Percentiles rank a stretch among this genome's conserved stretches.
These are phyloP conservation scores for Marmota flaviventris DNA, from an alignment of 2,113 vertebrate species.

Conservation along the genomic window DNA sequence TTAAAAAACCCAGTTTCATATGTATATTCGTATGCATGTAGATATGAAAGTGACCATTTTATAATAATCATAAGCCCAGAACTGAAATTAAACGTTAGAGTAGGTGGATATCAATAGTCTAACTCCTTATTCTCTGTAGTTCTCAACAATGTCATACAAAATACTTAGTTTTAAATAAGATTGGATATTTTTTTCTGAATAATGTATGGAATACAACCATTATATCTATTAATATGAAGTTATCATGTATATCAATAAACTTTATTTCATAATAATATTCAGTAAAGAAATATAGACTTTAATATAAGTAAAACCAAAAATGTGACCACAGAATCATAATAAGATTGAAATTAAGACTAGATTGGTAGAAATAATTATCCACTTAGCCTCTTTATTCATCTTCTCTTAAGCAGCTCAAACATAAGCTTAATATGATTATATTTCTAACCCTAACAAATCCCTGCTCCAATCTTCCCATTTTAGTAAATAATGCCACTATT, in stretches of 20 bases:
- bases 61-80: conserved; percentile 7
- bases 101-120: neutral
- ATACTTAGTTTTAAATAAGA: neutral
- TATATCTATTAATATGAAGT: neutral
- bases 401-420: neutral
- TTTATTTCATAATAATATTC: neutral
- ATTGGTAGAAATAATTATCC: neutral
- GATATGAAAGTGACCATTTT: neutral
- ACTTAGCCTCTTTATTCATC: neutral
- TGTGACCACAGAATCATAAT: neutral
- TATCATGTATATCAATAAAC: neutral
- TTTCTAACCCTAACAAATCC: neutral
- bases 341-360: neutral
- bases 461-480: neutral
- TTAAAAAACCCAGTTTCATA: neutral
- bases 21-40: neutral
- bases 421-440: neutral
- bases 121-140: neutral
- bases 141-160: neutral
- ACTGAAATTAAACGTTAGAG: neutral
- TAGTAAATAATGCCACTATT: neutral
- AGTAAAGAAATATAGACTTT: neutral
- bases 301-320: neutral
- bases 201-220: neutral
- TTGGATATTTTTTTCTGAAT: neutral